Evolutionary conservation across 1,140 invertebrate species (phyloP), one percentile per base, ranked within the genome.

Genomic region (Drosophila santomea): DNA sequence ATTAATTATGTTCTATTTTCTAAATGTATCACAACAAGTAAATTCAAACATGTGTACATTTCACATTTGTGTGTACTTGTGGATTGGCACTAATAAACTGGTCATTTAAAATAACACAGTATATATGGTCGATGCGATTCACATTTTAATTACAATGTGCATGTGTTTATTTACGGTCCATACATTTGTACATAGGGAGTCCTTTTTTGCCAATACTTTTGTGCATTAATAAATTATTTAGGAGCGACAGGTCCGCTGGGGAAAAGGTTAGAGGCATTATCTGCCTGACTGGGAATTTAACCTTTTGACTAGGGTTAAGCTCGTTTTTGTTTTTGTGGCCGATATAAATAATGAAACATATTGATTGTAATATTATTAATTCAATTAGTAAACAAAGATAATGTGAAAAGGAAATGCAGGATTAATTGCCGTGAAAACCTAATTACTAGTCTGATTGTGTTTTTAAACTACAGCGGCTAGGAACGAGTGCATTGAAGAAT

Each of bases 211-310:
- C 48, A 39, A 78, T 78, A 55, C 56, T 67, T 74, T 78, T 60
- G 79, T 78, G 50, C 69, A 81, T 81, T 82, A 78, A 82, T 82
- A 69, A 82, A 82, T 82, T 82, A 82, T 83, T 82, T 78, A 57
- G 56, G 35, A n/a, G 39, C 39, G 62, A 74, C 59, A 57, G 71
- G 44, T 57, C 35, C 14, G 25, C 36, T 38, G 8, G 35, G 45
- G 23, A 35, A 52, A 66, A 44, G 61, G 64, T 66, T 66, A 44
- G 47, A 47, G 44, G 20, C 38, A 32, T 71, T 41, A 23, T 45
- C 20, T 23, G 32, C 28, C 25, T 61, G 25, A 60, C 38, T 64
- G 68, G 35, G 28, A 47, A 50, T 74, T 83, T 80, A 86, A 78
- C 68, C 82, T 63, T 74, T 81, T 81, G 73, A 86, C 74, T 64